Evolutionary conservation across 1,140 invertebrate genomes (phyloP).

Genomic region (Xylocopa sonorina): DNA sequence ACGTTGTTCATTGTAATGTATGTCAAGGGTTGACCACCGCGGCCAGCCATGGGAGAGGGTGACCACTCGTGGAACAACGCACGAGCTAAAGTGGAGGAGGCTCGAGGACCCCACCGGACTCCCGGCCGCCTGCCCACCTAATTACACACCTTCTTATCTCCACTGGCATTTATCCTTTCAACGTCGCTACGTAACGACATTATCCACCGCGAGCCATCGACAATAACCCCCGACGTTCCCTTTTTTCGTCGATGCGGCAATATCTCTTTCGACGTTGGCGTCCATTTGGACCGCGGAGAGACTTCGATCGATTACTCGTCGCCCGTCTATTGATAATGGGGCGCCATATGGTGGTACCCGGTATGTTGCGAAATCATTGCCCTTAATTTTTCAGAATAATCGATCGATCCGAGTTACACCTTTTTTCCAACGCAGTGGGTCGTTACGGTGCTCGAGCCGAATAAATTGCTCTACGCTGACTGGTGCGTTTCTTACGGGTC

Average conservation of each 20-base stretch:
- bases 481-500: constrained; percentile 12
- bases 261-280: background rate
- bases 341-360: constrained; percentile 35
- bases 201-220: constrained; percentile 29
- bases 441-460: constrained; percentile 6
- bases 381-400: constrained; percentile 64
- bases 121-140: constrained; percentile 41
- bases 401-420: constrained; percentile 56
- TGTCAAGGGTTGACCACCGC: constrained; percentile 69
- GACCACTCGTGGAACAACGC: constrained; percentile 13
- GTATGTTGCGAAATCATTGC: constrained; percentile 70
- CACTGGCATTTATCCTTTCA: constrained; percentile 49
- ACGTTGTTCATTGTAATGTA: constrained; percentile 63
- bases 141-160: constrained; percentile 63
- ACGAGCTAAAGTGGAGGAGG: constrained; percentile 22
- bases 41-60: constrained; percentile 3
- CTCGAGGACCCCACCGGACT: constrained; percentile 25
- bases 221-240: too few species aligned
- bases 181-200: constrained; percentile 31
- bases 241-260: background rate
- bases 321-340: background rate
- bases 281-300: background rate
- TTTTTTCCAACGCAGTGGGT: constrained; percentile 22
- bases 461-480: constrained; percentile 47
- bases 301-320: constrained; percentile 5